Conservation (phyloP, 2,113 vertebrate genomes). For the Cynopterus brachyotis region DNA sequence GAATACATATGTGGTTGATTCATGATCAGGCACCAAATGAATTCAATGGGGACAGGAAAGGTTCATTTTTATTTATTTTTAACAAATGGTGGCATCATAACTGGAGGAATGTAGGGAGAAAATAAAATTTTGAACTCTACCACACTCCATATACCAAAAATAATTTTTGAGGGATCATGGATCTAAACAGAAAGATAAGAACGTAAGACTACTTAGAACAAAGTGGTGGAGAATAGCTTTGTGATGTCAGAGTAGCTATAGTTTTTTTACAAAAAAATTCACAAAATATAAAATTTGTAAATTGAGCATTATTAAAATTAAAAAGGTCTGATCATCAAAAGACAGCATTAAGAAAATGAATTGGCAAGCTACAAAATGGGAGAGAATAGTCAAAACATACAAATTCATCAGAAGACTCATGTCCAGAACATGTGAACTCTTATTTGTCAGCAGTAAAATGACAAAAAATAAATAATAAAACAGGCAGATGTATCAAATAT, state of each 20-base stretch:
- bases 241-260: not conserved
- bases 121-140: not conserved
- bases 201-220: not conserved
- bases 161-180: not conserved
- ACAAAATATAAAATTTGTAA: not conserved
- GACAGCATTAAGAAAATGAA: not conserved
- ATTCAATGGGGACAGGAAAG: not conserved
- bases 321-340: not conserved
- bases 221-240: not conserved
- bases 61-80: not conserved
- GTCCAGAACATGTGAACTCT: not conserved
- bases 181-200: not conserved
- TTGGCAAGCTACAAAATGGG: not conserved
- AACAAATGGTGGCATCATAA: not conserved
- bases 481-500: not conserved
- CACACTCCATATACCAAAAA: not conserved
- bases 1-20: not conserved
- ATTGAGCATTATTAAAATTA: not conserved
- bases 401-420: not conserved
- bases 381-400: not conserved
- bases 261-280: not conserved
- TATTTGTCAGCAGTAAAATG: not conserved
- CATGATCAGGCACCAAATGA: not conserved
- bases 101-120: not conserved
- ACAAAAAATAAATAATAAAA: not conserved